Conservation (phyloP, 1,140 invertebrate genomes). For the Coelopa frigida region DNA sequence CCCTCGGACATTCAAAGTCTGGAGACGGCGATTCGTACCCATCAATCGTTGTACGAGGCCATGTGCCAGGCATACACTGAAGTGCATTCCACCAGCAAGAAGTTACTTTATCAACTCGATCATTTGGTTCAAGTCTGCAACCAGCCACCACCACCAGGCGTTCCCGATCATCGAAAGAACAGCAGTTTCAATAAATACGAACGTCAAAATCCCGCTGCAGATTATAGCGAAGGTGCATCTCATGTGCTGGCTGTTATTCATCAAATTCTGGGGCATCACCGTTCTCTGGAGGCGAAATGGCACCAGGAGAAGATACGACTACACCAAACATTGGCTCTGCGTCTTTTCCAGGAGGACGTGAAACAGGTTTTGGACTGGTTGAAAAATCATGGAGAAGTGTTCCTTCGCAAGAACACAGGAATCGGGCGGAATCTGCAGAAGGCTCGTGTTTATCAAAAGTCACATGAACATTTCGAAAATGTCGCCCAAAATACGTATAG, state of each 20-base stretch:
- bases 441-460: constrained; percentile 91
- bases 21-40: constrained; percentile 84
- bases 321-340: constrained; percentile 85
- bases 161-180: constrained; percentile 45
- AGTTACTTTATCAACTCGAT: constrained; percentile 90
- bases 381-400: constrained; percentile 97
- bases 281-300: constrained; percentile 88
- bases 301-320: constrained; percentile 88
- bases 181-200: constrained; percentile 48
- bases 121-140: constrained; percentile 93
- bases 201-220: constrained; percentile 79
- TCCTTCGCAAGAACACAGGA: constrained; percentile 91
- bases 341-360: constrained; percentile 92
- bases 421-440: constrained; percentile 92
- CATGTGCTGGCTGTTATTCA: constrained; percentile 86
- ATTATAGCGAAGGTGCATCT: constrained; percentile 90
- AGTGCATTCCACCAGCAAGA: constrained; percentile 94
- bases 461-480: constrained; percentile 97
- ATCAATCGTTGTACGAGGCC: constrained; percentile 89
- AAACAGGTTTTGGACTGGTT: constrained; percentile 95
- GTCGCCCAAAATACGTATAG: constrained; percentile 98
- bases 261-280: constrained; percentile 89
- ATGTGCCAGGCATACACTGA: constrained; percentile 97
- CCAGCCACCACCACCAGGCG: constrained; percentile 57
- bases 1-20: constrained; percentile 80